Evolutionary conservation across 2,797 vertebrate genomes (phyloP), one percentile per base, ranked within the genome.

Genomic region (Cyclopterus lumpus): DNA sequence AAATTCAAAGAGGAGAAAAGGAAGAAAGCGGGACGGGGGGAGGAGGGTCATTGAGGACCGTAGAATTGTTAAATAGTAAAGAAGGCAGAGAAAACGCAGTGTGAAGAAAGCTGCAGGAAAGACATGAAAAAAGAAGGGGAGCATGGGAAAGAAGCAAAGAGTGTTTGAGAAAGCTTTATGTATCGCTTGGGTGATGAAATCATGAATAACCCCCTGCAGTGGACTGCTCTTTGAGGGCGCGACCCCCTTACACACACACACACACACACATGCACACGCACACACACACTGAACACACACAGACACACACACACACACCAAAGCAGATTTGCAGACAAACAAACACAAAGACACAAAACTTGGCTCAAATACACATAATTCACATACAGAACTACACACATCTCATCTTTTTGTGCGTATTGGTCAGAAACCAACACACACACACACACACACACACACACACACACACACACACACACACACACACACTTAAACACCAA

Each of bases 151-250:
- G 77, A 84, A 77, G 87, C 86, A 74, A 53, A 65, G 57, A 75
- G 83, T 67, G 83, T 86, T 87, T 79, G 77, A 85, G 78, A 40
- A 73, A 86, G 89, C 87, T 86, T 87, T 85, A 83, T 63, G 76
- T 22, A 65, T 82, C 68, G 79, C 86, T 91, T 85, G 86, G 86
- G 83, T 85, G 85, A 91, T 88, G 88, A 89, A 91, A 91, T 86
- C 84, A 73, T 89, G 89, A 93, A 91, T 91, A 87, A 73, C 88
- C 92, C 82, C 85, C 90, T 24, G 78, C 82, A 1, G 86, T 44
- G 78, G 79, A 71, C 73, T 24, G 36, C 83, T 83, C 90, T 91
- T 91, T 91, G 80, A 88, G 89, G 82, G 66, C 55, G 82, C 70
- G 82, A 86, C 83, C 77, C 67, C n/a, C 20, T 6, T 42, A 34